Evolutionary conservation across 2,797 vertebrate genomes (phyloP), one percentile per base, ranked within the genome.

Genomic region (Erethizon dorsatum): DNA sequence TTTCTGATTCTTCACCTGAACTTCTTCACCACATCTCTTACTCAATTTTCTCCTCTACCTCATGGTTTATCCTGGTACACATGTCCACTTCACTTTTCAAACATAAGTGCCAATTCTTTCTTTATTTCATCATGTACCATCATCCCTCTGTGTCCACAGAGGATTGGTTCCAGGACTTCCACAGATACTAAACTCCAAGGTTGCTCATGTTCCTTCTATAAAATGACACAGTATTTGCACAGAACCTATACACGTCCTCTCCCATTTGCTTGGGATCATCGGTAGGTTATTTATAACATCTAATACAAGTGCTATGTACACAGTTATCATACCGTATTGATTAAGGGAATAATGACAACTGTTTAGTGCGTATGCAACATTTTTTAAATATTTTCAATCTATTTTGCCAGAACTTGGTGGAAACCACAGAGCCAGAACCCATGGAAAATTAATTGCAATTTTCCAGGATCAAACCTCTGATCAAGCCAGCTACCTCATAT

Each of bases 391-490:
- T 52, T 85, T 47, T 61, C 20, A 52, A 45, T 50, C 75, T 4
- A 56, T 20, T 2, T 59, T 79, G 54, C 26, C 17, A 86, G 17
- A 67, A 57, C 12, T 24, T 22, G 1, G 20, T 75, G 47, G 20
- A 41, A 26, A 26, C 50, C n/a, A 75, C 67, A 89, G 20, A 56
- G 22, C 56, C 28, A 54, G 86, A 94, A 89, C 47, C 52, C 50
- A 67, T 45, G n/a, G 82, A 75, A 15, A 7, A 31, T 37, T 31
- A 56, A 65, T 8, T 94, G 9, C 15, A 22, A 47, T 90, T 92
- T 91, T 83, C 77, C 63, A 88, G 37, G 33, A 91, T 41, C 9
- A 31, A 94, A 28, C 86, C 56, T n/a, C 80, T 80, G 15, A 71
- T 45, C 88, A 79, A 56, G 5, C 65, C 63, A 84, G 47, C 1